Evolutionary conservation across 2,113 vertebrate genomes (phyloP).

Genomic region (Corvus moneduloides): DNA sequence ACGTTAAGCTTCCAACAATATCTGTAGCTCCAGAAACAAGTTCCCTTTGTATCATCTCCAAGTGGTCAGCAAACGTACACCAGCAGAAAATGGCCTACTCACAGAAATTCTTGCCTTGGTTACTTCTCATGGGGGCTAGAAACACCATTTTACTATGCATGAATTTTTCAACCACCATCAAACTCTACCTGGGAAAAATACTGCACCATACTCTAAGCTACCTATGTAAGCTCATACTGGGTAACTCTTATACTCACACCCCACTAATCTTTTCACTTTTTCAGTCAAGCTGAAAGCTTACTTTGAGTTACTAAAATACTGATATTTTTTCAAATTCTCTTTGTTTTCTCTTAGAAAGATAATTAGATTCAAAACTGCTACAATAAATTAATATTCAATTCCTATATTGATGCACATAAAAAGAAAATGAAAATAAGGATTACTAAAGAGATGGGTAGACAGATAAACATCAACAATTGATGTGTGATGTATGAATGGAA

Average conservation of each 20-base stretch:
- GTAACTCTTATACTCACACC: background rate
- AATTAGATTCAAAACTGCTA: background rate
- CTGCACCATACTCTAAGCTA: background rate
- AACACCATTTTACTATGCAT: background rate
- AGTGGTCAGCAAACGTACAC: background rate
- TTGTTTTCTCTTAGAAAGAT: background rate
- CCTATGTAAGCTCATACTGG: rapidly evolving
- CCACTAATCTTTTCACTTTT: background rate
- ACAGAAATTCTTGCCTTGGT: background rate
- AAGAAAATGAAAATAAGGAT: background rate
- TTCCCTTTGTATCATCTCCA: background rate
- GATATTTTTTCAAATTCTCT: background rate
- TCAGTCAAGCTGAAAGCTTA: background rate
- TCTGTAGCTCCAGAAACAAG: background rate
- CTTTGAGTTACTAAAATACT: background rate
- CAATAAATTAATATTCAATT: background rate
- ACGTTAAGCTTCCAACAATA: background rate
- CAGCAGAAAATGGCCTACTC: background rate
- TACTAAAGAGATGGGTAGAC: background rate
- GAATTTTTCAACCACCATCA: background rate
- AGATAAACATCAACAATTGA: background rate
- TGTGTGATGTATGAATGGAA: background rate
- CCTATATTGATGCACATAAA: background rate
- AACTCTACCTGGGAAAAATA: background rate
- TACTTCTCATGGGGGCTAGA: background rate